A percentile compares a stretch with the other conserved stretches of the same genome.
Conservation (phyloP, 2,888 invertebrate species). For the Diadegma fenestrale region DNA sequence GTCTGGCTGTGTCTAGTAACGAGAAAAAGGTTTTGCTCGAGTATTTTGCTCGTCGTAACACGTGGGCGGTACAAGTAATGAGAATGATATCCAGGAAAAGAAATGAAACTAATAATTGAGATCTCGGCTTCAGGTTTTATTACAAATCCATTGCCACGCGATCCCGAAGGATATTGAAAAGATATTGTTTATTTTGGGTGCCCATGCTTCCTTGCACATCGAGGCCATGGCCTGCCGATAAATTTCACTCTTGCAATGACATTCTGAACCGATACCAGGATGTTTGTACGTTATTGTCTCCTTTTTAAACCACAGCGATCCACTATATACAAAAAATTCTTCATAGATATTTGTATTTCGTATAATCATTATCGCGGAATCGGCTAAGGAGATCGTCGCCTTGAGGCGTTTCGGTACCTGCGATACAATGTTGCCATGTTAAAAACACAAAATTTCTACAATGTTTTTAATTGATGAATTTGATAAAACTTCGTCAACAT, state of each 20-base stretch:
- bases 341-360: no score
- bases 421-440: no score
- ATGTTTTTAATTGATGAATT: no score
- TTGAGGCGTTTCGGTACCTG: no score
- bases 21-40: constrained; percentile 19
- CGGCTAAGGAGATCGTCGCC: no score
- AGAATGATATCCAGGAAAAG: constrained; percentile 68
- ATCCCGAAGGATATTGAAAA: constrained; percentile 18
- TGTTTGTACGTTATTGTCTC: not conserved
- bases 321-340: not conserved
- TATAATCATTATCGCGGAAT: not conserved
- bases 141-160: constrained; percentile 27
- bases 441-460: no score
- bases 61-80: constrained; percentile 34
- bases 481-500: no score
- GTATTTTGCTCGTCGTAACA: constrained; percentile 1
- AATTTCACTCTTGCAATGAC: constrained; percentile 35
- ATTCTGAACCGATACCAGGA: constrained; percentile 51
- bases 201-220: constrained; percentile 30
- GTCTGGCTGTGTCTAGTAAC: constrained; percentile 25
- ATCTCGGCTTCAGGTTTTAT: constrained; percentile 58
- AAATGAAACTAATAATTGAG: constrained; percentile 81
- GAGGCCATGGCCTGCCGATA: constrained; percentile 34
- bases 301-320: not conserved
- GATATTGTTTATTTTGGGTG: constrained; percentile 43